Evolutionary conservation across 2,797 vertebrate genomes (phyloP).

Genomic region (Takifugu ocellatus): DNA sequence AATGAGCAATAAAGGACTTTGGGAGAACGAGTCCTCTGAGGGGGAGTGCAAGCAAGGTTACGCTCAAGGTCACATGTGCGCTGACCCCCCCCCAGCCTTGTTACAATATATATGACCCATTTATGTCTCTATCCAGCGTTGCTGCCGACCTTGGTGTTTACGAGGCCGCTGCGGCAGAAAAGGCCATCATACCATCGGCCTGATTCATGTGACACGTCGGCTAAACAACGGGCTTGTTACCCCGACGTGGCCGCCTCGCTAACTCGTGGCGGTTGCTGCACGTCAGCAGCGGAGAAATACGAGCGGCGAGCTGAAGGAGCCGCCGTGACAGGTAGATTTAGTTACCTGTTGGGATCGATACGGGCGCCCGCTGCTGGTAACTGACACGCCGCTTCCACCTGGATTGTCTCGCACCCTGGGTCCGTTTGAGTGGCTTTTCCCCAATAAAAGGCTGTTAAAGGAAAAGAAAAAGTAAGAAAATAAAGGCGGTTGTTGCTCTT

Average conservation of each 20-base stretch:
- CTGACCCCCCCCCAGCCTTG: constrained; percentile 63
- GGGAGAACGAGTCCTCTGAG: constrained; percentile 52
- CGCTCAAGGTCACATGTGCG: constrained; percentile 61
- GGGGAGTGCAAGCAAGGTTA: constrained; percentile 33
- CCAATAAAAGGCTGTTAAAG: constrained; percentile 39
- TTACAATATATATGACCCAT: constrained; percentile 71
- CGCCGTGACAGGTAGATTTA: constrained; percentile 66
- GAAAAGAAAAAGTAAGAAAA: not conserved
- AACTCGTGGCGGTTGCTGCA: constrained; percentile 25
- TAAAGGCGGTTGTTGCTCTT: not conserved
- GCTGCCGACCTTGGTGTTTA: constrained; percentile 69
- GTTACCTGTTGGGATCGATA: constrained; percentile 68
- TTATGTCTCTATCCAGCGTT: constrained; percentile 62
- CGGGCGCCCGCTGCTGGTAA: constrained; percentile 34
- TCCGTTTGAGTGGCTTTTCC: constrained; percentile 43
- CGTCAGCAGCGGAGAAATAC: constrained; percentile 52
- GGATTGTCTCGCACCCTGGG: constrained; percentile 8
- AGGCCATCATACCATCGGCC: constrained; percentile 53
- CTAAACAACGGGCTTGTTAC: constrained; percentile 63
- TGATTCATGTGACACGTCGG: constrained; percentile 69
- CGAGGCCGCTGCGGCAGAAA: constrained; percentile 50
- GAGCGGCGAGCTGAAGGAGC: constrained; percentile 41
- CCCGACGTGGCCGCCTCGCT: constrained; percentile 26
- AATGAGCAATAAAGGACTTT: constrained; percentile 65
- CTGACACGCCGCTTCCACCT: constrained; percentile 18